phyloP scores from a whole-genome alignment of 1,140 invertebrate species.

The Megathymus violae region DNA sequence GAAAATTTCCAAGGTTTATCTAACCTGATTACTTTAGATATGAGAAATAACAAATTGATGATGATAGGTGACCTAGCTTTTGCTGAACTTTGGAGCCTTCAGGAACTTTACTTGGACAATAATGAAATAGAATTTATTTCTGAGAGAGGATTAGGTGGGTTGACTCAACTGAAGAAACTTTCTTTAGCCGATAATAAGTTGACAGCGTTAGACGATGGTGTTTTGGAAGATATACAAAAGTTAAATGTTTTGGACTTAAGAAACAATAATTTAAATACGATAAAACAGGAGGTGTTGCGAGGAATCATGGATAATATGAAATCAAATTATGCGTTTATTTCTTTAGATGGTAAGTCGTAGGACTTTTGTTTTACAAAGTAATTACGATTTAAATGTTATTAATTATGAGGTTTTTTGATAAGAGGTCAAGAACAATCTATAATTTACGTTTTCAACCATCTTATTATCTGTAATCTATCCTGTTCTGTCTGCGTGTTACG shows the following conservation, averaged over 20 bases:
- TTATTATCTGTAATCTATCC: too few relatives aligned
- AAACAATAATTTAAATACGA: constrained; percentile 89
- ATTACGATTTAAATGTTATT: too few relatives aligned
- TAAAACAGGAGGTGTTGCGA: constrained; percentile 88
- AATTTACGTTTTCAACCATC: too few relatives aligned
- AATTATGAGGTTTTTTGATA: too few relatives aligned
- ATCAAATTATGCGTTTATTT: constrained; percentile 73
- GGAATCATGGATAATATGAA: constrained; percentile 91
- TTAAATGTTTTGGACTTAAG: constrained; percentile 89
- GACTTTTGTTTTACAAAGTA: too few relatives aligned
- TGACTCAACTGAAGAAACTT: constrained; percentile 88
- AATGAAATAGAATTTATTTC: constrained; percentile 88
- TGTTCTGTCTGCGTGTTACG: too few relatives aligned
- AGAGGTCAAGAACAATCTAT: too few relatives aligned
- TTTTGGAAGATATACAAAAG: constrained; percentile 86
- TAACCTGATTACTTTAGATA: constrained; percentile 87
- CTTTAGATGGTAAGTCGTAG: constrained; percentile 71
- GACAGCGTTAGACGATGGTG: constrained; percentile 85
- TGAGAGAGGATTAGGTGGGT: constrained; percentile 88
- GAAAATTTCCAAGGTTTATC: constrained; percentile 89
- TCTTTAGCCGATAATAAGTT: constrained; percentile 90
- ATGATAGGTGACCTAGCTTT: constrained; percentile 90
- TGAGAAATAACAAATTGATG: constrained; percentile 88
- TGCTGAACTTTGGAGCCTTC: constrained; percentile 88
- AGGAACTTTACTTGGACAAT: constrained; percentile 89